Conservation (phyloP, 2,797 vertebrate genomes). For the Syndactyla subalaris region DNA sequence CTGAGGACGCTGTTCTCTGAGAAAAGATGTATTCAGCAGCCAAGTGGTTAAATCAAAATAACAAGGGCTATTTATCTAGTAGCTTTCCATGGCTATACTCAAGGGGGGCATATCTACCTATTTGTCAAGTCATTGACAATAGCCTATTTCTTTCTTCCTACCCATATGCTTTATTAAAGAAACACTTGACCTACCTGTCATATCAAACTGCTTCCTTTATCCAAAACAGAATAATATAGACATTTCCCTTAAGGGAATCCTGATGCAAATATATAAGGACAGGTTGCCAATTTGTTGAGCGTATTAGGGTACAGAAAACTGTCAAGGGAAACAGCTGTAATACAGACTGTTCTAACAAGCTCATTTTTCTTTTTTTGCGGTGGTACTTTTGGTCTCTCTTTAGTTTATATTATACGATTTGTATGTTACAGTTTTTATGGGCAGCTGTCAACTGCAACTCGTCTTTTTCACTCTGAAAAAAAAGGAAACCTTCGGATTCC, state of each 20-base stretch:
- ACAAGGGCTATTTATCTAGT: slow-evolving; percentile 80
- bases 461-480: slow-evolving; percentile 37
- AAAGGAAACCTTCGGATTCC: slow-evolving; percentile 40
- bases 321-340: slow-evolving; percentile 87
- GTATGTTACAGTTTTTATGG: slow-evolving; percentile 73
- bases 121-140: slow-evolving; percentile 83
- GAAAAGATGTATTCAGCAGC: slow-evolving; percentile 38
- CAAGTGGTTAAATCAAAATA: slow-evolving; percentile 82
- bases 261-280: slow-evolving; percentile 95
- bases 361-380: slow-evolving; percentile 81
- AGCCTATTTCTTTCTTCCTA: slow-evolving; percentile 79
- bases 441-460: slow-evolving; percentile 78
- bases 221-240: slow-evolving; percentile 88
- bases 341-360: slow-evolving; percentile 94
- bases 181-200: slow-evolving; percentile 91
- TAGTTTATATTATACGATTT: slow-evolving; percentile 78
- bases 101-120: slow-evolving; percentile 81
- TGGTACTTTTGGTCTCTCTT: slow-evolving; percentile 80
- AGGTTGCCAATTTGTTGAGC: slow-evolving; percentile 94
- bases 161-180: slow-evolving; percentile 89
- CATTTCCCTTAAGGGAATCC: slow-evolving; percentile 88
- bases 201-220: slow-evolving; percentile 93
- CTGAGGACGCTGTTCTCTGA: not conserved
- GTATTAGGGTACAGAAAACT: slow-evolving; percentile 86
- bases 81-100: slow-evolving; percentile 78